Conservation (phyloP, 2,797 vertebrate genomes). For the Darevskia mixta region DNA sequence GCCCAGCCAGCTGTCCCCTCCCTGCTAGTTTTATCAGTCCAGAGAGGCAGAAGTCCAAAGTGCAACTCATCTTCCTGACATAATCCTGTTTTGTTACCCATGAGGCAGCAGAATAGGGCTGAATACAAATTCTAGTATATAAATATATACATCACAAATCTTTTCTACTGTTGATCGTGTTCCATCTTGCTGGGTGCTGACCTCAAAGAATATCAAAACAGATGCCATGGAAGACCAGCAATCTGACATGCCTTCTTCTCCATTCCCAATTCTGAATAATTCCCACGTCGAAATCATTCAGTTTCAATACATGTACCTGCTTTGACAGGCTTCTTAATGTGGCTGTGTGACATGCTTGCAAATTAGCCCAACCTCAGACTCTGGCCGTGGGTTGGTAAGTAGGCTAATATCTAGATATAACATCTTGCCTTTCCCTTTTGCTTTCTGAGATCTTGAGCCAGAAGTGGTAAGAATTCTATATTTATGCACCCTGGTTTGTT, state of each 20-base stretch:
- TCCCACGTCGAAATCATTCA: background rate
- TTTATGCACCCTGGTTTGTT: background rate
- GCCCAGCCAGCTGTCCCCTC: too few species aligned
- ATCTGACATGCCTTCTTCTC: background rate
- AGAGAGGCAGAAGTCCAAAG: too few species aligned
- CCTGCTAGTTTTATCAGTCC: too few species aligned
- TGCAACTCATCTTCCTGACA: too few species aligned
- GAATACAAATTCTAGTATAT: background rate
- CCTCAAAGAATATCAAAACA: background rate
- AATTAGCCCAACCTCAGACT: background rate
- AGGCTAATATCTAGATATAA: constrained; percentile 28
- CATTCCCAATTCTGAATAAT: background rate
- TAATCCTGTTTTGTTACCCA: background rate
- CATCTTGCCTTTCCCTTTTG: constrained; percentile 33
- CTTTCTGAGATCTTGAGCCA: constrained; percentile 16
- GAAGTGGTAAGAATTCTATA: background rate
- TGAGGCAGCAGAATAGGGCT: background rate
- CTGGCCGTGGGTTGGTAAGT: background rate
- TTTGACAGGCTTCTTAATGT: constrained; percentile 17
- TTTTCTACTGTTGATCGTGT: background rate
- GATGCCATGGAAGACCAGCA: background rate
- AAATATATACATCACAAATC: background rate
- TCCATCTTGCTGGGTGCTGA: background rate
- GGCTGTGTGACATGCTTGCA: constrained; percentile 3
- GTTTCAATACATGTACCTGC: constrained; percentile 9